Base-by-base conservation (phyloP, 2,113 vertebrate species). In the Zingel zingel region DNA sequence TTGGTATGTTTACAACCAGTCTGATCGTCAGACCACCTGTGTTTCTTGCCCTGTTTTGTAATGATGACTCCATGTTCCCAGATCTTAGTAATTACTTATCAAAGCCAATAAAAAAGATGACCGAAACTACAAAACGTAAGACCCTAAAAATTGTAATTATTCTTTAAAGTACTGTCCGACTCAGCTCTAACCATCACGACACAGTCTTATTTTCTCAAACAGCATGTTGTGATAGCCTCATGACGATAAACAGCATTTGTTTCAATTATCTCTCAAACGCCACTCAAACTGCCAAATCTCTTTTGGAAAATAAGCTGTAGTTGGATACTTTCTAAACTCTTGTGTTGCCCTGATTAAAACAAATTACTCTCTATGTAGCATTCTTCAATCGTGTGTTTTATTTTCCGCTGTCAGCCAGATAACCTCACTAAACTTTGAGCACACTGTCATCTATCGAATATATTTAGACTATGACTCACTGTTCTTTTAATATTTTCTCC, bases 381-480 rank as follows among this genome's bases (percentile, higher is more conserved):
- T 80, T 86, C 77, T 68, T 63, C 59, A 77, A 85, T 79, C 30
- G 47, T 33, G 71, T 47, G 67, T 71, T 80, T 82, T 84, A 84
- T 87, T 82, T 93, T 89, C 65, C 75, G 43, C 61, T 63, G 73
- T 68, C 82, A 76, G 76, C 2, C 0, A 67, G 86, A 92, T 89
- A 90, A 86, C 78, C 73, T 59, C 2, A 2, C 61, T 61, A 47
- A 53, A 82, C 63, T 85, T 56, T 74, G 69, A 39, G 74, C 43
- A 56, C 14, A n/a, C 19, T 39, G 61, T 84, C 85, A 71, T 86
- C 65, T 65, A 64, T 36, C 16, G 21, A 83, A 74, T 86, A 86
- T 86, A 87, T 87, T 93, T 86, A 63, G 63, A 71, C 53, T 36
- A 18, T 89, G 85, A 91, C 76, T 92, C 88, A 82, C 21, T 73